Evolutionary conservation across 2,797 vertebrate species (phyloP), one percentile per base, ranked within the genome.

Genomic region (Oreochromis grahami): DNA sequence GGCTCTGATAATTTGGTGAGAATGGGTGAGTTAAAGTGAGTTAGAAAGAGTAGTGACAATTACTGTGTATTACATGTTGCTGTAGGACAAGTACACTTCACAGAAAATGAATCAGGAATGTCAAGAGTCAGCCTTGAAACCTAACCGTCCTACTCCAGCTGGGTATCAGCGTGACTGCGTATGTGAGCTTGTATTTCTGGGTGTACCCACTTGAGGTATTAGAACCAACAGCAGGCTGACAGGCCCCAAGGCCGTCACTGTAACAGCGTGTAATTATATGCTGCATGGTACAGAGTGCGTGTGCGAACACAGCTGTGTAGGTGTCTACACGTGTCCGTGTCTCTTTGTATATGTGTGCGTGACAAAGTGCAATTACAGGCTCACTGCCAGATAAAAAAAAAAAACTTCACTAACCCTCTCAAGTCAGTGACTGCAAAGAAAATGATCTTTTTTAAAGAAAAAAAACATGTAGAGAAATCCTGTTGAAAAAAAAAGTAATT

Each of bases 251-350:
- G 77, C 76, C n/a, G 11, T 87, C 84, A 83, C 56, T 48, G 74
- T 81, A 90, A 88, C 76, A 84, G 79, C 74, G 52, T 84, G 55
- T 81, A 88, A 91, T 88, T 84, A 88, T 70, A 82, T 60, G 53
- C 82, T 70, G 72, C 65, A 80, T 58, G 48, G n/a, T 56, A 43
- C 45, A n/a, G 70, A n/a, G 17, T 50, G 10, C 7, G 4, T 48
- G 24, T 58, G 70, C 26, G 45, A 68, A n/a, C 26, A 53, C 38
- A 60, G 81, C 34, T 45, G 65, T 38, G 78, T 82, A 60, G 36
- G 76, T 88, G 82, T 83, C 5, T 74, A 51, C 63, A 9, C 4
- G 2, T 74, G 43, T 26, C 17, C 2, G 4, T 43, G 5, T 8
- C 26, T 50, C 43, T 74, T 50, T 74, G 70, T 32, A 74, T 74